Conservation (phyloP, 2,113 vertebrate genomes). For the Pungitius pungitius region DNA sequence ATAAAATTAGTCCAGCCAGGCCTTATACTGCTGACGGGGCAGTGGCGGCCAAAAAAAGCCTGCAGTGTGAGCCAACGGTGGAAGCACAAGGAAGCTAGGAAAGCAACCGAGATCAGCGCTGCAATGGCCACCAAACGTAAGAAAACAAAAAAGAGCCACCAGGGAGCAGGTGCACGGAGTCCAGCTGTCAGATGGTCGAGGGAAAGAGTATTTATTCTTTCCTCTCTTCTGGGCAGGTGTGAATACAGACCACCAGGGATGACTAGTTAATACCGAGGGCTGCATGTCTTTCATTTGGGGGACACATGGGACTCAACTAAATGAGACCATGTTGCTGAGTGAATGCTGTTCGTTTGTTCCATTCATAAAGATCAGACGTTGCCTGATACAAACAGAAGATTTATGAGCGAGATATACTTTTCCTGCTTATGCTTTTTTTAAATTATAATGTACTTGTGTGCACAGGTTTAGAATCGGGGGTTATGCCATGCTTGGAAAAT, state of each 20-base stretch:
- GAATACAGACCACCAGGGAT: slow-evolving; percentile 29
- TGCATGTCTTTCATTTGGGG: slow-evolving; percentile 46
- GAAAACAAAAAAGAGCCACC: slow-evolving; percentile 47
- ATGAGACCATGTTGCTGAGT: slow-evolving; percentile 39
- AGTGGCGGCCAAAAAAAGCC: slow-evolving; percentile 81
- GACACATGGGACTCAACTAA: slow-evolving; percentile 46
- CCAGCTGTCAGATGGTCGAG: slow-evolving; percentile 41
- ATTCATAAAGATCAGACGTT: slow-evolving; percentile 14
- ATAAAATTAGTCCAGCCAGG: slow-evolving; percentile 82
- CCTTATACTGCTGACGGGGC: slow-evolving; percentile 81
- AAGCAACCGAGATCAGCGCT: slow-evolving; percentile 58
- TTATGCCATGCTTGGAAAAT: neutral
- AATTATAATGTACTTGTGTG: neutral
- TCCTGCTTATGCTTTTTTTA: neutral
- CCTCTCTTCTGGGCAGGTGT: slow-evolving; percentile 29
- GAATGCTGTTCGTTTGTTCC: slow-evolving; percentile 33
- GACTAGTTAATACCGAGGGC: slow-evolving; percentile 31
- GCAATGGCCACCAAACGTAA: slow-evolving; percentile 84
- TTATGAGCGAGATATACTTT: neutral
- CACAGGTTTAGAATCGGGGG: neutral
- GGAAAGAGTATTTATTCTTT: slow-evolving; percentile 1
- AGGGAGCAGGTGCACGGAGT: slow-evolving; percentile 1
- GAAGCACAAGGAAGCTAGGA: slow-evolving; percentile 58
- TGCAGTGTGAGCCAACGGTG: slow-evolving; percentile 53
- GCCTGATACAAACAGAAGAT: neutral